Conservation (phyloP, 1,140 invertebrate species). For the Drosophila navojoa region DNA sequence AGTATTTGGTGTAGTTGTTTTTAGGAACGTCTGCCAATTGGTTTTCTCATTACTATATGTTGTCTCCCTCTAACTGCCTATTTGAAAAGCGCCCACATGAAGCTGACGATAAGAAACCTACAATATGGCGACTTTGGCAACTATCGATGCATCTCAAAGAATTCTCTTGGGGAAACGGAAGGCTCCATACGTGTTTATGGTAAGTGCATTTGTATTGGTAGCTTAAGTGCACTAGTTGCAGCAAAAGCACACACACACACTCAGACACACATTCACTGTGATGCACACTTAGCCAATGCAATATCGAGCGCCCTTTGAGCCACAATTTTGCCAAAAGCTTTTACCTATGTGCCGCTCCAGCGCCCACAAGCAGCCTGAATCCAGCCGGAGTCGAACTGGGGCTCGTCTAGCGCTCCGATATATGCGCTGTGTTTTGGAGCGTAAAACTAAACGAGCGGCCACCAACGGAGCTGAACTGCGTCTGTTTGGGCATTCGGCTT, state of each 20-base stretch:
- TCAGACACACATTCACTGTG: slow-evolving; percentile 4
- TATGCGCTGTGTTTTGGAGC: slow-evolving; percentile 62
- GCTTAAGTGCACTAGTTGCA: slow-evolving; percentile 77
- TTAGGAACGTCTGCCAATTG: slow-evolving; percentile 4
- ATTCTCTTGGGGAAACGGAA: slow-evolving; percentile 96
- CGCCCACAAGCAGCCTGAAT: slow-evolving; percentile 30
- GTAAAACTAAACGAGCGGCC: slow-evolving; percentile 77
- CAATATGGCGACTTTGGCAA: slow-evolving; percentile 91
- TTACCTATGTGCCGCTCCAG: slow-evolving; percentile 71
- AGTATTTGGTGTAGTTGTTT: background rate
- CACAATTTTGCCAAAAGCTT: slow-evolving; percentile 80
- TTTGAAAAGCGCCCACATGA: slow-evolving; percentile 90
- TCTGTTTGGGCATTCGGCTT: slow-evolving; percentile 25
- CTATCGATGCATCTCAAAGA: slow-evolving; percentile 95
- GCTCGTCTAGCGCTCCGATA: slow-evolving; percentile 50
- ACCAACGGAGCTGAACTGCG: slow-evolving; percentile 37
- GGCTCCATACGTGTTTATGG: slow-evolving; percentile 96
- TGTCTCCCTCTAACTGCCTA: slow-evolving; percentile 30
- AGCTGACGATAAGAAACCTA: slow-evolving; percentile 91
- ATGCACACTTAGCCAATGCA: slow-evolving; percentile 50
- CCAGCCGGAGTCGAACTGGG: slow-evolving; percentile 3
- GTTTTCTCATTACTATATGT: slow-evolving; percentile 6
- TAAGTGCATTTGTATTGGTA: slow-evolving; percentile 85
- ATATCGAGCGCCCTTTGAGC: slow-evolving; percentile 79
- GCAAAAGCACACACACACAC: slow-evolving; percentile 24